These are phyloP conservation scores for Zootermopsis nevadensis DNA, from an alignment of 2,888 invertebrate species.

Conservation along the genomic window DNA sequence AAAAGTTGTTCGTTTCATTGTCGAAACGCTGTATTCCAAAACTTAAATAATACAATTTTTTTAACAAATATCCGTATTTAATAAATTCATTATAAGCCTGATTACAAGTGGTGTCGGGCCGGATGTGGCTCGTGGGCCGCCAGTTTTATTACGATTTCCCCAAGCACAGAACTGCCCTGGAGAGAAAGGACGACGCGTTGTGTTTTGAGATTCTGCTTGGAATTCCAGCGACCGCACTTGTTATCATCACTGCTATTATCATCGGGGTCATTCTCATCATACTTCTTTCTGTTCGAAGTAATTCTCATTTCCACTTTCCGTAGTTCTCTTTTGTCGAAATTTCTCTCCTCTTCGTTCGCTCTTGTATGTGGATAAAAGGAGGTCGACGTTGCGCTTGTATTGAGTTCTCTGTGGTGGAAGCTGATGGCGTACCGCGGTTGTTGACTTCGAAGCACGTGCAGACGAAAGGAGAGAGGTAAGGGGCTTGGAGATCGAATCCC, in stretches of 20 bases:
- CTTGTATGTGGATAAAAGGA: neutral
- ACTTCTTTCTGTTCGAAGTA: neutral
- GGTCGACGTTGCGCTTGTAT: neutral
- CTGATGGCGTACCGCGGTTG: conserved; percentile 9
- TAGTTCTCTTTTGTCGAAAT: neutral
- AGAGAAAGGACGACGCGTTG: too few relatives aligned
- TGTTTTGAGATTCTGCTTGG: neutral
- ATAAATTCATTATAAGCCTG: too few relatives aligned
- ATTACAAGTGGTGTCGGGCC: too few relatives aligned
- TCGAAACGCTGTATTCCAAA: too few relatives aligned
- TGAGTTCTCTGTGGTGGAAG: neutral
- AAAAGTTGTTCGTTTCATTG: too few relatives aligned
- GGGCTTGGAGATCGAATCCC: neutral
- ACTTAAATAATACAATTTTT: too few relatives aligned
- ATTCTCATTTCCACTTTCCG: neutral
- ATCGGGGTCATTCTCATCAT: neutral
- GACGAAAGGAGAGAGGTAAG: neutral
- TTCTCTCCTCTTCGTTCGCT: neutral
- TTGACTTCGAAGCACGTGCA: neutral
- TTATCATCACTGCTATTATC: neutral
- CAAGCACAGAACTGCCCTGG: too few relatives aligned
- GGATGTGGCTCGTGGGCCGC: too few relatives aligned
- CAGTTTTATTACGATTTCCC: too few relatives aligned
- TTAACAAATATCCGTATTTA: too few relatives aligned
- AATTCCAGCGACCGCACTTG: neutral